Conservation (phyloP, 2,113 vertebrate genomes). For the Chloebia gouldiae region DNA sequence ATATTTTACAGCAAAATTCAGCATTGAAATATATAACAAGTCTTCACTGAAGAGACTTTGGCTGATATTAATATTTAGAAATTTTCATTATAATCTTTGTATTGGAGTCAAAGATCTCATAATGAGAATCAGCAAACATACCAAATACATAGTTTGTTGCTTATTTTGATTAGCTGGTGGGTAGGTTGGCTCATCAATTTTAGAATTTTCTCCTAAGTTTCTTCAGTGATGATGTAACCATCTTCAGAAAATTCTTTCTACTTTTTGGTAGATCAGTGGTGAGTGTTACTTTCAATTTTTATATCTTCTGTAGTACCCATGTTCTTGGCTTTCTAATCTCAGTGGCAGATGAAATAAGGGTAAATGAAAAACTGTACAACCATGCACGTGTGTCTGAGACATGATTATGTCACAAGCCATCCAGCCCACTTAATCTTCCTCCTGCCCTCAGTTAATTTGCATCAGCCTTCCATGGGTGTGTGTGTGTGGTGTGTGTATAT, state of each 20-base stretch:
- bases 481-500: fast-evolving
- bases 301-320: background rate
- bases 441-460: background rate
- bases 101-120: background rate
- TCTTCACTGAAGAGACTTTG: background rate
- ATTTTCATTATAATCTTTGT: background rate
- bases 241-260: background rate
- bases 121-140: background rate
- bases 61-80: background rate
- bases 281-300: background rate
- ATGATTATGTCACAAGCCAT: background rate
- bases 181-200: background rate
- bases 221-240: background rate
- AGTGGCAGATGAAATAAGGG: background rate
- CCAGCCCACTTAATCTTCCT: background rate
- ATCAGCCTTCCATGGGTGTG: background rate
- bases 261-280: background rate
- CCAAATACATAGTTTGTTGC: background rate
- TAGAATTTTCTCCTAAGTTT: background rate
- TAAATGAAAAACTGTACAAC: background rate
- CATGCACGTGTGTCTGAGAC: background rate
- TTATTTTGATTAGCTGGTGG: background rate
- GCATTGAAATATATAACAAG: background rate
- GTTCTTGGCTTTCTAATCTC: background rate
- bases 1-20: background rate